Conservation (phyloP, 2,113 vertebrate species). For the Camelus bactrianus region DNA sequence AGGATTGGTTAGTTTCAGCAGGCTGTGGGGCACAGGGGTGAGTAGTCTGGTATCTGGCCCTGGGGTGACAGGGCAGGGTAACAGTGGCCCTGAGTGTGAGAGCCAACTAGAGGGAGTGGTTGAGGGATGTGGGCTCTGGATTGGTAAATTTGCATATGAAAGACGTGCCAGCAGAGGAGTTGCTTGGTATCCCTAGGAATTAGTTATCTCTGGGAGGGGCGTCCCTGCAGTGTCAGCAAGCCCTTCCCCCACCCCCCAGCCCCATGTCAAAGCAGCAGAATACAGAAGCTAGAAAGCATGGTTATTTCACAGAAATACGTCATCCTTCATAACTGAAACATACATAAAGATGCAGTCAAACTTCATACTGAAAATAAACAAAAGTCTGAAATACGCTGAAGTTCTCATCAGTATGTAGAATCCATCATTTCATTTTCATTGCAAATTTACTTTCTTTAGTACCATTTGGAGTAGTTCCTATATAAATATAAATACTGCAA, state of each 20-base stretch:
- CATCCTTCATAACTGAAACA: conserved; percentile 76
- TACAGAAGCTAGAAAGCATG: neutral
- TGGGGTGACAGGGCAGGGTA: neutral
- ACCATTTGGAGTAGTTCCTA: conserved; percentile 81
- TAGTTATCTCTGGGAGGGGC: neutral
- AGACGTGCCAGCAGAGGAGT: neutral
- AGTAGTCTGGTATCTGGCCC: neutral
- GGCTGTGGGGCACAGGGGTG: neutral
- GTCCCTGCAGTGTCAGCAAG: neutral
- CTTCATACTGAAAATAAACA: conserved; percentile 69
- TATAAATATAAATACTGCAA: conserved; percentile 87
- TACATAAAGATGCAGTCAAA: conserved; percentile 48
- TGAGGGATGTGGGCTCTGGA: neutral
- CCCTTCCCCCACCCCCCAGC: neutral
- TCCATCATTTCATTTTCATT: conserved; percentile 78
- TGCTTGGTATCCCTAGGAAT: neutral
- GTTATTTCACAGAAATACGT: conserved; percentile 44
- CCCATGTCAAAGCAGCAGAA: neutral
- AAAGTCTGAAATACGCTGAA: conserved; percentile 63
- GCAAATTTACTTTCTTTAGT: conserved; percentile 67
- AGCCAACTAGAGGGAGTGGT: neutral
- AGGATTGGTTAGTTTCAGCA: neutral
- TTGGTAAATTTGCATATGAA: neutral
- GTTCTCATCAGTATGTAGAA: conserved; percentile 57
- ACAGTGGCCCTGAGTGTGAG: neutral